Evolutionary conservation across 2,888 invertebrate species (phyloP), one percentile per base, ranked within the genome.

Genomic region (Drosophila atripex): DNA sequence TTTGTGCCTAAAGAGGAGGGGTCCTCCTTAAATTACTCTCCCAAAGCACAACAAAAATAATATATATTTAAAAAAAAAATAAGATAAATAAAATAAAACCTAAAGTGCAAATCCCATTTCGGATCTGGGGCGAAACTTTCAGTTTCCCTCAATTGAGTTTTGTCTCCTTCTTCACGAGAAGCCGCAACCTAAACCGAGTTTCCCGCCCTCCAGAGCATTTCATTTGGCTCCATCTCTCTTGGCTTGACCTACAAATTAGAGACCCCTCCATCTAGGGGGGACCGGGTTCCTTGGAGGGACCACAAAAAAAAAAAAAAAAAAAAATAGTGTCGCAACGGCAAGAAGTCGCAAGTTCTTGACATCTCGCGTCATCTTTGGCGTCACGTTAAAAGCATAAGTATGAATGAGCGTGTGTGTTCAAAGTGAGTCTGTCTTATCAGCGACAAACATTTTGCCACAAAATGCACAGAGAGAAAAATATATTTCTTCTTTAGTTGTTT

Each of bases 161-260:
- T 28, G 59, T 60, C 28, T 46, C 21, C 45, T 45, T 45, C 3
- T 18, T 45, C 3, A 4, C 14, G 25, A 57, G 57, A 58, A 60
- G n/a, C 60, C 60, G 38, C 47, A 59, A 35, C 16, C 30, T 21
- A 57, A 30, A 9, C 50, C 16, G n/a, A 47, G 14, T 32, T 49
- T 7, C 50, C 18, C 23, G 23, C 4, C 25, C 41, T 21, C 30
- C 23, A 12, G 16, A n/a, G 18, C 41, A 30, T 18, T 30, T 51
- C 25, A 46, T 69, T 61, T 39, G 55, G 61, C 16, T 46, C 28
- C 51, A 47, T 30, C 70, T 57, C 69, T 69, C n/a, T 54, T 55
- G 14, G 53, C 52, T 75, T 77, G 78, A 74, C 77, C 77, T 64
- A 79, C 63, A 77, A 74, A 61, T 63, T 56, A 59, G 11, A 41